Evolutionary conservation across 2,113 vertebrate genomes (phyloP), one percentile per base, ranked within the genome.

Genomic region (Brachypteracias leptosomus): DNA sequence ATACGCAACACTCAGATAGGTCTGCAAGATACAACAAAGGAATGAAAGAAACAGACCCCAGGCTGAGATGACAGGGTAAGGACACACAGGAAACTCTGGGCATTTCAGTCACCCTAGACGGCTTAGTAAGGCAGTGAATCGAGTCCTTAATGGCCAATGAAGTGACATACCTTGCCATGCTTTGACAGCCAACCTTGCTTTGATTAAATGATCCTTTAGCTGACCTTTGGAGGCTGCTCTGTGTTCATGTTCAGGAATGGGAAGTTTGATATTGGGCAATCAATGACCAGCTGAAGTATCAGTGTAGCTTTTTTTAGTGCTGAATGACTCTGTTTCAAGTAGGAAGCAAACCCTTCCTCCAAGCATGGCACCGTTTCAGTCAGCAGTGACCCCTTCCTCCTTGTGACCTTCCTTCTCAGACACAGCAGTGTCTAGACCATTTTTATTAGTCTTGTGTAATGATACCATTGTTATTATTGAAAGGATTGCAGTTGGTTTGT

Each of bases 341-440:
- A 29, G 51, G 63, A 35, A 47, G 31, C 18, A 59, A 85, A 52
- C 26, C 8, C 3, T 81, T 20, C 13, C 16, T 52, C 33, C 16
- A 35, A 26, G 33, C 2, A 12, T 5, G 12, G 26, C 46, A 36
- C 33, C 33, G 8, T n/a, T 55, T 51, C 44, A 65, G 49, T 36
- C 73, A 16, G 55, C 52, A 22, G 13, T 22, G 35, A 38, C 46
- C 18, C 46, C 46, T 44, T 63, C 29, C 76, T 59, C 19, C 72
- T 79, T 61, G 47, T 68, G 35, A 55, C 35, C 31, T 62, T 58
- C 29, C 7, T 86, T 75, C 29, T 68, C 67, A 65, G 59, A 61
- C 16, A 15, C 1, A 1, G 25, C 31, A 61, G 20, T 6, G 0
- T 79, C 58, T 40, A 22, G 5, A 57, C 7, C 15, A 38, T 28